Evolutionary conservation across 2,888 invertebrate genomes (phyloP).

Genomic region (Hypselothyrea guttata): DNA sequence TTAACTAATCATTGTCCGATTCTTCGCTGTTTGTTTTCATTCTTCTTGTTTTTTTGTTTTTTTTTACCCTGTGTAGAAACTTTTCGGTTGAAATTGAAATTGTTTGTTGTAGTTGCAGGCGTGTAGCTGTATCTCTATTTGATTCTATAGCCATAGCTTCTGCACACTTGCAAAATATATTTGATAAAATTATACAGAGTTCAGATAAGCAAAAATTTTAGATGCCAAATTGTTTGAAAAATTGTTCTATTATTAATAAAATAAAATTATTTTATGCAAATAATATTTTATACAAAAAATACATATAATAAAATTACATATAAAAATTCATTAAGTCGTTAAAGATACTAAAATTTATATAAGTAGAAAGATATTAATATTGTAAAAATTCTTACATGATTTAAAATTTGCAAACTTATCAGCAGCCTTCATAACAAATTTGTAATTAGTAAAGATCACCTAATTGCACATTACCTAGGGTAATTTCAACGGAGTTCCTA

Average conservation of each 20-base stretch:
- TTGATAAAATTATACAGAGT: slow-evolving; percentile 9
- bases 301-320: too few relatives aligned
- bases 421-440: too few relatives aligned
- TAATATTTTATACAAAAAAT: too few relatives aligned
- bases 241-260: neutral
- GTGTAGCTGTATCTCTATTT: slow-evolving; percentile 18
- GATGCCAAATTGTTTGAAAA: neutral
- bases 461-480: neutral
- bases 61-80: slow-evolving; percentile 22
- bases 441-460: too few relatives aligned
- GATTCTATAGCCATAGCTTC: slow-evolving; percentile 28
- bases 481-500: neutral
- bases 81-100: slow-evolving; percentile 61
- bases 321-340: too few relatives aligned
- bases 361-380: too few relatives aligned
- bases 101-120: slow-evolving; percentile 35
- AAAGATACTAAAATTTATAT: too few relatives aligned
- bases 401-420: too few relatives aligned
- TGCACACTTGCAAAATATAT: slow-evolving; percentile 46
- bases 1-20: slow-evolving; percentile 70
- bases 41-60: neutral
- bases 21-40: slow-evolving; percentile 59
- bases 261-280: too few relatives aligned
- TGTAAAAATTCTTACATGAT: too few relatives aligned
- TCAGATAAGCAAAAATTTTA: neutral